phyloP scores from a whole-genome alignment of 2,113 vertebrate species.

The Ciconia stormi region DNA sequence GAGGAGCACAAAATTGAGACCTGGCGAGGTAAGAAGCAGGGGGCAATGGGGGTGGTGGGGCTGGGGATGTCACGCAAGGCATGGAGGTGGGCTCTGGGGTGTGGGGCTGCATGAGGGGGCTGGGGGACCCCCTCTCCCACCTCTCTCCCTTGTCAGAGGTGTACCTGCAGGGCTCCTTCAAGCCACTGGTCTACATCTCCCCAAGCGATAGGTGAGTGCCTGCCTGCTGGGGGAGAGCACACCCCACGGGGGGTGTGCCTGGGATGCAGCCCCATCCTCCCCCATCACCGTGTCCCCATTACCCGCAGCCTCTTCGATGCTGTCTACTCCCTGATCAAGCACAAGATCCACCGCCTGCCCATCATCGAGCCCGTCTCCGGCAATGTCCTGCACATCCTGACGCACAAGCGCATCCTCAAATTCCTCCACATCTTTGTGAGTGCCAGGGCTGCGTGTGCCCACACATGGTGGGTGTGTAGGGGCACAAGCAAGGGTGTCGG shows the following conservation, averaged over 20 bases:
- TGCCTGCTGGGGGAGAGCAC: not conserved
- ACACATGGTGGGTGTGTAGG: not conserved
- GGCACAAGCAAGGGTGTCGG: not conserved
- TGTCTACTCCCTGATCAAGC: conserved; percentile 89
- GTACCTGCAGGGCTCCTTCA: conserved; percentile 86
- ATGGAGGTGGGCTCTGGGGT: not conserved
- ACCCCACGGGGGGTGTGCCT: accelerated
- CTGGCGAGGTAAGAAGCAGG: conserved; percentile 86
- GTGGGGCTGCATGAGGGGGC: not conserved
- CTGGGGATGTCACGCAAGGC: accelerated
- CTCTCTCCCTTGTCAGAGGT: conserved; percentile 77
- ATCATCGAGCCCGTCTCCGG: conserved; percentile 92
- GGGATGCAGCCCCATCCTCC: not conserved
- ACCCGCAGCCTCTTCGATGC: conserved; percentile 89
- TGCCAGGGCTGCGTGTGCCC: not conserved
- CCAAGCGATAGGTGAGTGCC: conserved; percentile 85
- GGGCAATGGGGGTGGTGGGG: not conserved
- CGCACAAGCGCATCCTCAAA: conserved; percentile 95
- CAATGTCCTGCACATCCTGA: conserved; percentile 91
- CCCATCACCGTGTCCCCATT: not conserved
- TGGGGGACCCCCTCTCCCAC: not conserved
- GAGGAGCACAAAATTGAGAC: conserved; percentile 98
- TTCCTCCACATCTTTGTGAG: conserved; percentile 93
- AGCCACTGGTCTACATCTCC: conserved; percentile 86
- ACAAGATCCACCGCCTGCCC: conserved; percentile 95